These are phyloP conservation scores for Meta bourneti DNA, from an alignment of 2,888 invertebrate species.

Conservation along the genomic window DNA sequence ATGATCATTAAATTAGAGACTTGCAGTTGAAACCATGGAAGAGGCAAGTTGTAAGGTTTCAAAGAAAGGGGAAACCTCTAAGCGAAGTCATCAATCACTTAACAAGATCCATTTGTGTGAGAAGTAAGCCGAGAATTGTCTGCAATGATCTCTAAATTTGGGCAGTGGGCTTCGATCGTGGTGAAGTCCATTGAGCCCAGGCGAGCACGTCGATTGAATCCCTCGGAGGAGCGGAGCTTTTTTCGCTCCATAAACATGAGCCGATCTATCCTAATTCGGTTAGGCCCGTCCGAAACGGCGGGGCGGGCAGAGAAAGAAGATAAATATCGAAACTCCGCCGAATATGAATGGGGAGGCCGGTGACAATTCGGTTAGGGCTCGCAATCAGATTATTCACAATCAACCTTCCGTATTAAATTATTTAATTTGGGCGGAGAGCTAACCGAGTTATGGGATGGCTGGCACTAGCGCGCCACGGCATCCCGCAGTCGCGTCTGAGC, in stretches of 20 bases:
- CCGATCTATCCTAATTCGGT: neutral
- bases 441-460: conserved; percentile 60
- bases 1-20: too few relatives aligned
- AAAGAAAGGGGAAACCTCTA: too few relatives aligned
- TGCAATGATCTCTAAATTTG: too few relatives aligned
- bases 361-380: conserved; percentile 56
- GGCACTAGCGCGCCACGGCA: conserved; percentile 18
- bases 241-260: neutral
- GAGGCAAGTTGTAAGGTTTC: too few relatives aligned
- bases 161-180: too few relatives aligned
- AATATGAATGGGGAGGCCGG: conserved; percentile 10
- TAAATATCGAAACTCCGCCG: too few relatives aligned
- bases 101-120: too few relatives aligned
- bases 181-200: too few relatives aligned
- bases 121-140: too few relatives aligned
- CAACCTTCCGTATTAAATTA: conserved; percentile 77
- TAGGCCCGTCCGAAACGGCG: conserved; percentile 6
- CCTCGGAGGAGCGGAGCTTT: neutral
- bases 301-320: conserved; percentile 6
- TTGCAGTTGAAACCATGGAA: too few relatives aligned
- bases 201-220: too few relatives aligned
- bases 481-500: neutral
- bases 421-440: conserved; percentile 76
- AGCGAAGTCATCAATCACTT: too few relatives aligned
- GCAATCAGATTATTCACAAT: conserved; percentile 77